phyloP scores from a whole-genome alignment of 1,140 invertebrate species.

The Zaprionus ornatus region DNA sequence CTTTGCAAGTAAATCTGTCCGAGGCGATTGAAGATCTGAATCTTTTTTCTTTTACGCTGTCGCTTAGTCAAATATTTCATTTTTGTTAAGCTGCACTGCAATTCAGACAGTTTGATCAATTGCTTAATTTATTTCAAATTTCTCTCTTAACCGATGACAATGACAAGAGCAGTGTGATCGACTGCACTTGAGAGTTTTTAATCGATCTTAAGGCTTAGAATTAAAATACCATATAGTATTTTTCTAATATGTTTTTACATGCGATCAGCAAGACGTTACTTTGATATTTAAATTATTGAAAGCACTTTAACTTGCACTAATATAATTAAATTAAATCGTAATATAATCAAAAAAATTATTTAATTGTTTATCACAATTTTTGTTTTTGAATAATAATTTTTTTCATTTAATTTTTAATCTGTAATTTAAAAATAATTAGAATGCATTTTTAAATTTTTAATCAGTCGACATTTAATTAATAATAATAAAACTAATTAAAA shows the following conservation, averaged over 20 bases:
- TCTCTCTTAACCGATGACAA: constrained; percentile 5
- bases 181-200: neutral
- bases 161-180: constrained; percentile 3
- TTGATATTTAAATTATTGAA: too few relatives aligned
- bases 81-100: neutral
- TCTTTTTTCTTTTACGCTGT: constrained; percentile 28
- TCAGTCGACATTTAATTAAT: too few relatives aligned
- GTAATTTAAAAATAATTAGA: too few relatives aligned
- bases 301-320: too few relatives aligned
- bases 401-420: too few relatives aligned
- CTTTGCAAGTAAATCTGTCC: constrained; percentile 6
- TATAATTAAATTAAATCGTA: too few relatives aligned
- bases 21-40: constrained; percentile 9
- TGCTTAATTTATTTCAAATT: constrained; percentile 11
- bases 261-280: neutral
- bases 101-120: neutral
- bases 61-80: constrained; percentile 44
- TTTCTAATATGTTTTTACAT: neutral
- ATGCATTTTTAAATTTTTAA: too few relatives aligned
- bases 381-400: too few relatives aligned
- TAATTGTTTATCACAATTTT: too few relatives aligned
- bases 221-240: neutral
- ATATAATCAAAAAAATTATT: too few relatives aligned
- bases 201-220: neutral
- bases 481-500: too few relatives aligned